These are phyloP conservation scores for Cydia pomonella DNA, from an alignment of 1,140 invertebrate species.

Conservation along the genomic window DNA sequence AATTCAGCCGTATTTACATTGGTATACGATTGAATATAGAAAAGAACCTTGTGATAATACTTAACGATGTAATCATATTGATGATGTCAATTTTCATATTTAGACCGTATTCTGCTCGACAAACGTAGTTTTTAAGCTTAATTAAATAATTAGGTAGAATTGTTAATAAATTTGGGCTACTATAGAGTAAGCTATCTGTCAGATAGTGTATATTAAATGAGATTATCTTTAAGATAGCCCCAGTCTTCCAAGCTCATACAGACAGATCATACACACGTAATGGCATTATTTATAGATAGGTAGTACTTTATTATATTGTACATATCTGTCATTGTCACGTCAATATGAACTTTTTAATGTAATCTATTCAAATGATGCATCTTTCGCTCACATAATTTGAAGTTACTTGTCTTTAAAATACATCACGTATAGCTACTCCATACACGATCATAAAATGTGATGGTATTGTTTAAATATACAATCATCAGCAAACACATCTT, in stretches of 20 bases:
- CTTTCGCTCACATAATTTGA: no score
- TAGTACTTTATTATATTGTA: background rate
- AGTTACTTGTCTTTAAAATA: no score
- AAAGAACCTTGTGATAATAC: background rate
- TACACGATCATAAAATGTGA: no score
- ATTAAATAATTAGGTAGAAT: constrained; percentile 19
- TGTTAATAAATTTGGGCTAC: background rate
- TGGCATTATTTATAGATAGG: background rate
- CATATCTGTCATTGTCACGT: no score
- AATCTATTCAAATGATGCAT: no score
- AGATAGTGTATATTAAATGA: constrained; percentile 8
- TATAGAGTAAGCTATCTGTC: constrained; percentile 12
- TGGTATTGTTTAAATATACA: no score
- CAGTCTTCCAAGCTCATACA: constrained; percentile 26
- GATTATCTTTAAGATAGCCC: constrained; percentile 11
- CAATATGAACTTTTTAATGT: no score
- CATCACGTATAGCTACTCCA: no score
- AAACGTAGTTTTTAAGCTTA: constrained; percentile 10
- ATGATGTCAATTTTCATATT: background rate
- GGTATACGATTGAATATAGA: background rate
- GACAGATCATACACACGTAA: background rate
- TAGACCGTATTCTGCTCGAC: background rate
- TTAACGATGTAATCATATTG: constrained; percentile 14
- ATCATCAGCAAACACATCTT: no score
- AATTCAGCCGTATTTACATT: background rate